phyloP scores from a whole-genome alignment of 1,140 invertebrate genomes.

The Microplitis demolitor region DNA sequence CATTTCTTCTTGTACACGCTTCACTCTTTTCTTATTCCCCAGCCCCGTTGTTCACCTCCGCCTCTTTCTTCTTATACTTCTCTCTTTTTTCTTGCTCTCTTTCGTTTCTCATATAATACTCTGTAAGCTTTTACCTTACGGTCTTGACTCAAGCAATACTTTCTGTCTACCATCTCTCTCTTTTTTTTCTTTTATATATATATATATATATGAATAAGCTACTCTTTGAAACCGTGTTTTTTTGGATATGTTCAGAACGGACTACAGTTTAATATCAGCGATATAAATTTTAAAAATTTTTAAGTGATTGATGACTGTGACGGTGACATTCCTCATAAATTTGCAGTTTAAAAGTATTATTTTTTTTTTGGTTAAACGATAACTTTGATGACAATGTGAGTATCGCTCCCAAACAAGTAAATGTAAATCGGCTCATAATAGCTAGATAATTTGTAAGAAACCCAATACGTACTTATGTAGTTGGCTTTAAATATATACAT shows the following conservation, averaged over 20 bases:
- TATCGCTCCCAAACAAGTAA: no score
- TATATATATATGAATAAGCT: slow-evolving; percentile 42
- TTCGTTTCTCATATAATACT: slow-evolving; percentile 23
- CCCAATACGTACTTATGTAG: slow-evolving; percentile 8
- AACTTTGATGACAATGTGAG: neutral
- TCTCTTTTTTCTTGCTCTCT: neutral
- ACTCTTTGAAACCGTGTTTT: slow-evolving; percentile 35
- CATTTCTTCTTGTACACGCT: slow-evolving; percentile 57
- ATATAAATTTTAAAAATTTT: no score
- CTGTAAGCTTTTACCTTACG: slow-evolving; percentile 35
- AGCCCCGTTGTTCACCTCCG: slow-evolving; percentile 17
- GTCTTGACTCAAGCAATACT: slow-evolving; percentile 29
- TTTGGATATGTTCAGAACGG: no score
- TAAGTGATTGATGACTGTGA: no score
- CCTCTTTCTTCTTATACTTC: slow-evolving; percentile 30
- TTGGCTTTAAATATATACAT: neutral
- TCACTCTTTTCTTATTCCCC: slow-evolving; percentile 38
- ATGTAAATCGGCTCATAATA: slow-evolving; percentile 16
- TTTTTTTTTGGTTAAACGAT: neutral
- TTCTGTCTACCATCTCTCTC: slow-evolving; percentile 26
- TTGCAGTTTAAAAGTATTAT: no score
- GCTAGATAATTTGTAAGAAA: slow-evolving; percentile 27
- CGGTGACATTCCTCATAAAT: no score
- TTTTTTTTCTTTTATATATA: slow-evolving; percentile 28
- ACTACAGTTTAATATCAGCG: no score